Evolutionary conservation across 64 coral and sea anemone species (phyloP), one percentile per base, ranked within the genome.

Genomic region (Montipora sp.): DNA sequence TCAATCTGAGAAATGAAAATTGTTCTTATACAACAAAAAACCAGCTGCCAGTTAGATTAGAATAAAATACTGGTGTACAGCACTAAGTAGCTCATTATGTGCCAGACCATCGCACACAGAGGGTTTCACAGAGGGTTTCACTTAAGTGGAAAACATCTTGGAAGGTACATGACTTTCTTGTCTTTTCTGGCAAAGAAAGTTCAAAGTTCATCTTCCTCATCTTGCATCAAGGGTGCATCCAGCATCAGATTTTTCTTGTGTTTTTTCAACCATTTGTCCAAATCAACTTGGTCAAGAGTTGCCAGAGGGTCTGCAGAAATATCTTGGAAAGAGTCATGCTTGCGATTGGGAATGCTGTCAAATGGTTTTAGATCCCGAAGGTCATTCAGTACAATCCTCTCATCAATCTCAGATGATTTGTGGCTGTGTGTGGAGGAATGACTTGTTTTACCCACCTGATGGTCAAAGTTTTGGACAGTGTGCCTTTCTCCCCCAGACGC

Each of bases 391-490:
- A 83, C 49, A n/a, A 60, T 87, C 3, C 13, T 78, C 15, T 65
- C 90, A 87, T 92, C 90, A 44, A 16, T 21, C 22, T 7, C 58
- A 44, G 14, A 46, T 2, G 27, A 87, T 49, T 60, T 27, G 15
- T 92, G 90, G 8, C 72, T 78, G n/a, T 92, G 90, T 7, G 46
- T 7, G 13, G 43, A 63, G 1, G 74, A 53, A 53, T 0, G 51
- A 53, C 51, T 53, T 53, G 51, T 53, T n/a, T 23, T 36, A 44
- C 22, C 24, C 11, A 84, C 74, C 36, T 93, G 8, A 15, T 79
- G n/a, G 20, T 93, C 92, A 93, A 88, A 93, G 27, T 81, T 88
- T 2, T 93, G 59, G 7, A 79, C 60, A 51, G 57, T 87, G 15
- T 78, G 11, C 16, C 60, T 68, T 50, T 80, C 77, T 15, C 84